Evolutionary conservation across 2,888 invertebrate genomes (phyloP), one percentile per base, ranked within the genome.

Genomic region (Stenchaetothrips biformis): DNA sequence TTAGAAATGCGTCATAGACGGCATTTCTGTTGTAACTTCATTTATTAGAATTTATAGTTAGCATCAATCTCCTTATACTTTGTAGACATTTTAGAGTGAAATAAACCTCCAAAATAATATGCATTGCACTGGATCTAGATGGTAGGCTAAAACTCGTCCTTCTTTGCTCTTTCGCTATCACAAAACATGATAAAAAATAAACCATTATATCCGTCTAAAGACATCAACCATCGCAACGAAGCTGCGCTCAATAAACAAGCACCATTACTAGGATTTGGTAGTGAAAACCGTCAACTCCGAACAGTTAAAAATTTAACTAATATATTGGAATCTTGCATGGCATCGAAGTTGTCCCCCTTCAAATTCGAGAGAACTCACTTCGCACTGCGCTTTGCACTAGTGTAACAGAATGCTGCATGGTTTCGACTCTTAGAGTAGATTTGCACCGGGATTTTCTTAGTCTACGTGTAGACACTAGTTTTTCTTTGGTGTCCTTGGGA

Each of bases 91-190:
- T 74, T 74, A 74, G 67, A 25, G 25, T 21, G 25, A 74, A 74
- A 74, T 74, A 74, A 74, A 74, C 25, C 21, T 74, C 21, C 67
- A 7, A 74, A 74, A 74, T 74, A 21, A 74, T 74, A 8, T 74
- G 21, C 25, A 25, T 74, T 74, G 67, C 67, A 74, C 67, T 74
- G 67, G 11, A 74, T 8, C 25, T 74, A 74, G 67, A 74, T 11
- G 25, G 9, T 74, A 74, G 67, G 67, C 67, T 74, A 74, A 74
- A 74, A 74, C 7, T 74, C 67, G 25, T 74, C 25, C 67, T 74
- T 74, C 67, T 21, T 74, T 74, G 67, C 67, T 74, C 67, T 74
- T 74, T 74, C 67, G 67, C 67, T 74, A 11, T 74, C 67, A 74
- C 25, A 74, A 74, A 21, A 74, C 8, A 25, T 25, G 11, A 74